Base-by-base conservation (phyloP, 2,888 invertebrate species). In the Tinea pellionella region DNA sequence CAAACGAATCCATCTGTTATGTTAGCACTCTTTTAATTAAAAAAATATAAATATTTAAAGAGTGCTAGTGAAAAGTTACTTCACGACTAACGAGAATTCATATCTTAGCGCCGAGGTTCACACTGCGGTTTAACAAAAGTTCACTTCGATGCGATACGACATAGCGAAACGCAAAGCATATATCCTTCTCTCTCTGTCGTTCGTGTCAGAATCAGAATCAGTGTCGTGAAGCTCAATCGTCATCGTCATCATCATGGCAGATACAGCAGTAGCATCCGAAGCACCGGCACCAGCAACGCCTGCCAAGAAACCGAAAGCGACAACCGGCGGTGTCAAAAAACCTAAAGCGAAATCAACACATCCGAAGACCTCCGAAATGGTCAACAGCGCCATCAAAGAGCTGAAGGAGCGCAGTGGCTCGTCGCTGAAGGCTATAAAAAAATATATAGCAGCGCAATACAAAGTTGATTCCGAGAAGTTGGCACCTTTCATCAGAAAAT, bases 351-450 rank as follows among this genome's bases (percentile, higher is more conserved):
- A 16, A 24, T 24, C 24, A 3, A 24, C 24, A 6, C 24, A 24
- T 24, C 24, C 24, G 24, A 24, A 29, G 70, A 0, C 70, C 69
- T 60, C 24, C 24, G 24, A 24, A 6, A 90, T 92, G 90, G 91
- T 92, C 0, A 88, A 80, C 64, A 77, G 74, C 32, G 91, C 92
- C 1, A 84, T 90, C 57, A 77, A 74, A 62, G 72, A 75, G 60
- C 69, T 90, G 58, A 88, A 89, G 66, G 89, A 90, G 66, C 84
- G 89, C 29, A 87, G 87, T 60, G 92, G 92, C 29, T 91, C 90
- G 0, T 90, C 90, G 0, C 68, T 75, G 63, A 84, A 73, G 69
- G 81, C 81, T 1, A 91, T 92, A 70, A 92, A 91, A 70, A 92
- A 92, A 68, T 92, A 89, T 71, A 88, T 92, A 58, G 74, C 84